Evolutionary conservation across 2,113 vertebrate genomes (phyloP), one percentile per base, ranked within the genome.

Genomic region (Chauna torquata): DNA sequence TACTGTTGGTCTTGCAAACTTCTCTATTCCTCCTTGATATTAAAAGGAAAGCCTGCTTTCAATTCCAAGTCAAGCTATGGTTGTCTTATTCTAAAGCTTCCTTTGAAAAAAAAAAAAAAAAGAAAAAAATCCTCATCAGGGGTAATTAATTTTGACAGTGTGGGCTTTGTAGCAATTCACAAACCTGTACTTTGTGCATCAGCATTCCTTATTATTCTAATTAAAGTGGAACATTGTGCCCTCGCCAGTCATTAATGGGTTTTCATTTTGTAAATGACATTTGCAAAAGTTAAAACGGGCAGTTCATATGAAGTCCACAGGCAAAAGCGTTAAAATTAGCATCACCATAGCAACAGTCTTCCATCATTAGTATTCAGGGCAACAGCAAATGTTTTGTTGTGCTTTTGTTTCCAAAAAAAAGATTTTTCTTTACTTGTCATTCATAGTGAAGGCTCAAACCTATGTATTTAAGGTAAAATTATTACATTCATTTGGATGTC

Each of bases 211-310:
- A 98, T 98, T 98, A 98, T 98, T 98, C 98, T 98, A 98, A 98
- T 98, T 98, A 98, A 98, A 98, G 97, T 97, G 97, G 98, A 98
- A 98, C 98, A 98, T 95, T 98, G 97, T 98, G 98, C 98, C 98
- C 98, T 98, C 93, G 75, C 97, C 98, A 98, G 98, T 98, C 98
- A 98, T 98, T 98, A 98, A 98, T 98, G 98, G 97, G 96, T 97
- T 98, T 98, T 98, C 97, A 98, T 98, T 98, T 98, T 97, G 98
- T 98, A 98, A 98, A 97, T 98, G 98, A 98, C 98, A 98, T 98
- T 98, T 98, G 97, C 98, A 98, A 97, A 98, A 98, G 98, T 98
- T 98, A 98, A 98, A 98, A 98, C 78, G 96, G 97, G 79, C 95
- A 98, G 98, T 98, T 98, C 98, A 98, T 97, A 95, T 97, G 95